A percentile compares a stretch with the other conserved stretches of the same genome.
Conservation (phyloP, 2,797 vertebrate species). For the Labeo calbasu region DNA sequence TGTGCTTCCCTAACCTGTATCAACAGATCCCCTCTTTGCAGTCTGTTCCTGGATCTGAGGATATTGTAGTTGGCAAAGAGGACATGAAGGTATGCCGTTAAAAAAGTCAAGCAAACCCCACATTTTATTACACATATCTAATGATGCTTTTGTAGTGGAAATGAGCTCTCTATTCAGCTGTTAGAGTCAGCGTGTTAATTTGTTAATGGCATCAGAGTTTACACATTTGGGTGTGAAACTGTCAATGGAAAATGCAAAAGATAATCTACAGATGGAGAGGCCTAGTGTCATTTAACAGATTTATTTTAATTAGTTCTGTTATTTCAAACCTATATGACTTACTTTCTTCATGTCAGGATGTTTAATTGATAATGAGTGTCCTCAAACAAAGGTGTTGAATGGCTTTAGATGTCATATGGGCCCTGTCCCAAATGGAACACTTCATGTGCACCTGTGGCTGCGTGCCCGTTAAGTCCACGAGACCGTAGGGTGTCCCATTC, state of each 20-base stretch:
- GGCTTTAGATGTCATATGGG: background rate
- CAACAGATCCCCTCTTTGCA: constrained; percentile 84
- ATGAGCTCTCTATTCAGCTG: background rate
- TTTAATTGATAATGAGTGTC: background rate
- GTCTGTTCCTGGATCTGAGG: constrained; percentile 73
- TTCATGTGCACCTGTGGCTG: no score
- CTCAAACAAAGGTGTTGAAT: background rate
- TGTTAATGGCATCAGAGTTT: background rate
- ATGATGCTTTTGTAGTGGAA: background rate
- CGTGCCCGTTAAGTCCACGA: no score
- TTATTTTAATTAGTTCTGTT: background rate
- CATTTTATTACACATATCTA: background rate
- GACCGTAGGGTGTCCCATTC: no score
- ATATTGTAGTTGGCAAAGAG: constrained; percentile 75
- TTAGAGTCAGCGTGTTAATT: background rate
- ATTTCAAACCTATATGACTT: background rate
- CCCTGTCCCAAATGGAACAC: no score
- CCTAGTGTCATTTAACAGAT: background rate
- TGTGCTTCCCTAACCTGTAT: constrained; percentile 95
- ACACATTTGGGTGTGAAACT: background rate
- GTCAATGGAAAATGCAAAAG: background rate
- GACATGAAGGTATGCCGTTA: constrained; percentile 87
- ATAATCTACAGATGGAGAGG: background rate
- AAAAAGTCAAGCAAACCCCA: background rate
- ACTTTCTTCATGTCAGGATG: background rate